phyloP scores from a whole-genome alignment of 1,140 invertebrate species.

The Neelides sp. region DNA sequence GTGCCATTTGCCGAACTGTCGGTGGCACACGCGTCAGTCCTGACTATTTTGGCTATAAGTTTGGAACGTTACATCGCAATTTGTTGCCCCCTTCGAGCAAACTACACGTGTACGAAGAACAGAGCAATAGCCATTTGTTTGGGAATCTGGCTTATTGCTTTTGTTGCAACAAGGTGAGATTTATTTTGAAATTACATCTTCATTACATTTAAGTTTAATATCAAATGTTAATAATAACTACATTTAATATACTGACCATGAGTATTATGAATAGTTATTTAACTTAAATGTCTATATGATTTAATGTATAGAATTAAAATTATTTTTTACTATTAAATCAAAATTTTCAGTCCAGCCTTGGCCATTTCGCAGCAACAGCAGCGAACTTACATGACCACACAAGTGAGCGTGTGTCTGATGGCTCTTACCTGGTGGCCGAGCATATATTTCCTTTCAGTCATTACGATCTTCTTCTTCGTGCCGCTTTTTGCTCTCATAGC shows the following conservation, averaged over 20 bases:
- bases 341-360: conserved; percentile 59
- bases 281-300: too few species aligned
- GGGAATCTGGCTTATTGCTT: conserved; percentile 68
- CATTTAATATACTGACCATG: too few species aligned
- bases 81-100: conserved; percentile 75
- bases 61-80: conserved; percentile 92
- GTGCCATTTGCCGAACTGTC: conserved; percentile 85
- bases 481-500: conserved; percentile 65
- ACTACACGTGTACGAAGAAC: conserved; percentile 79
- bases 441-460: conserved; percentile 63
- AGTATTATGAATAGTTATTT: background rate
- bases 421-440: conserved; percentile 57
- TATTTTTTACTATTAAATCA: background rate
- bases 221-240: too few species aligned
- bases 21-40: conserved; percentile 79
- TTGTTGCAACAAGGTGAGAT: conserved; percentile 65
- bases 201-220: background rate
- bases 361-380: conserved; percentile 50
- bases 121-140: conserved; percentile 68
- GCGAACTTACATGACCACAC: conserved; percentile 53
- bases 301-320: too few species aligned
- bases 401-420: conserved; percentile 59
- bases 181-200: background rate
- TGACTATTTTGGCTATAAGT: conserved; percentile 85
- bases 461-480: conserved; percentile 67